Evolutionary conservation across 2,888 invertebrate genomes (phyloP), one percentile per base, ranked within the genome.

Genomic region (Junonia oenone): DNA sequence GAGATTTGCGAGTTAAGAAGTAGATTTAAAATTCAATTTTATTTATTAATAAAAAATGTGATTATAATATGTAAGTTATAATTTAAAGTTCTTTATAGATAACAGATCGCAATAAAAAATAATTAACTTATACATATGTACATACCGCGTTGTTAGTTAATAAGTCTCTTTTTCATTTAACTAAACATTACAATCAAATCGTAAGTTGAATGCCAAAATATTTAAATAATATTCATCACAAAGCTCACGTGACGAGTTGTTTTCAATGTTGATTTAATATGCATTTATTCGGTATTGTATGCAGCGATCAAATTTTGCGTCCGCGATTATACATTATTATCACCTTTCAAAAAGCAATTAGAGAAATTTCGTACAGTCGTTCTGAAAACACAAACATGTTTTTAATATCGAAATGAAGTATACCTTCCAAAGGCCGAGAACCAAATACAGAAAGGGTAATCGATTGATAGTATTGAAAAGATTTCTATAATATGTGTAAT

Each of bases 251-350:
- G 0, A 19, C 43, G n/a, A 40, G 22, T 13, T 22, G 14, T 50
- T 40, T 22, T 51, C 38, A 33, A 50, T 13, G 50, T 51, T 15
- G 40, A 46, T 56, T 52, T 49, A 52, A 13, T 49, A 57, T 57
- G 48, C 48, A 56, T 56, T 49, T 52, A 57, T 57, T 52, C 56
- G 35, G 48, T 53, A 57, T 57, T 57, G 56, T 57, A 53, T 45
- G 47, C 56, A 50, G 38, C 38, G 49, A 53, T 52, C 45, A 22
- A 49, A 53, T 52, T 53, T 22, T 57, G 45, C 45, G 22, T 49
- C 49, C 45, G 56, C 47, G 45, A 49, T 57, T 38, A 45, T 56
- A n/a, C n/a, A n/a, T n/a, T n/a, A 56, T 45, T 53, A 45, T 45
- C 37, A 55, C 26, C 47, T 49, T 49, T 48, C 48, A 22, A 49